phyloP scores from a whole-genome alignment of 2,888 invertebrate genomes.

The Drosophila mettleri region DNA sequence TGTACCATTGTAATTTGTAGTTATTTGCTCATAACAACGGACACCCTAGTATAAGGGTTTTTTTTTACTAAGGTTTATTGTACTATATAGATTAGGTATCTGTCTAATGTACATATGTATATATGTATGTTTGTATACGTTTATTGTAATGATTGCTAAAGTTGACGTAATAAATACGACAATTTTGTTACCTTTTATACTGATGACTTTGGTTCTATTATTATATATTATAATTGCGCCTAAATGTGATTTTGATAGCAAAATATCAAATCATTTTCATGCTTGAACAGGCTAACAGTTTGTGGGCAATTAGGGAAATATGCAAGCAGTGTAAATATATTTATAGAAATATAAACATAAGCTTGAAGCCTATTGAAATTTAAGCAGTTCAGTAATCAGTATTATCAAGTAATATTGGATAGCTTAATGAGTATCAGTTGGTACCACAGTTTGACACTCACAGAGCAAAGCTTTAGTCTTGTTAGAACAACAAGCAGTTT shows the following conservation, averaged over 20 bases:
- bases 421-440: neutral
- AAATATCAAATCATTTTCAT: neutral
- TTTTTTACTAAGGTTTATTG: constrained; percentile 43
- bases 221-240: neutral
- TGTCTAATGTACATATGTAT: constrained; percentile 16
- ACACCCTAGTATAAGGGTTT: constrained; percentile 49
- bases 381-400: neutral
- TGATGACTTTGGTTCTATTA: neutral
- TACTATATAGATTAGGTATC: constrained; percentile 32
- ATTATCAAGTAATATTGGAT: neutral
- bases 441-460: neutral
- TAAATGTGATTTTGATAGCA: neutral
- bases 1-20: constrained; percentile 48
- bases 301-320: no score
- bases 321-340: neutral
- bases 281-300: neutral
- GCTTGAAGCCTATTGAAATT: neutral
- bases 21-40: constrained; percentile 41
- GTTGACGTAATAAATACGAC: constrained; percentile 44
- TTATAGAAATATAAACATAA: neutral
- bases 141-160: constrained; percentile 37
- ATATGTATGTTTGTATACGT: constrained; percentile 21
- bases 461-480: neutral
- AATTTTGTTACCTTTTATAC: constrained; percentile 45
- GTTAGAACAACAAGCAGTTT: neutral